Evolutionary conservation across 2,113 vertebrate species (phyloP), one percentile per base, ranked within the genome.

Genomic region (Cyanoderma ruficeps): DNA sequence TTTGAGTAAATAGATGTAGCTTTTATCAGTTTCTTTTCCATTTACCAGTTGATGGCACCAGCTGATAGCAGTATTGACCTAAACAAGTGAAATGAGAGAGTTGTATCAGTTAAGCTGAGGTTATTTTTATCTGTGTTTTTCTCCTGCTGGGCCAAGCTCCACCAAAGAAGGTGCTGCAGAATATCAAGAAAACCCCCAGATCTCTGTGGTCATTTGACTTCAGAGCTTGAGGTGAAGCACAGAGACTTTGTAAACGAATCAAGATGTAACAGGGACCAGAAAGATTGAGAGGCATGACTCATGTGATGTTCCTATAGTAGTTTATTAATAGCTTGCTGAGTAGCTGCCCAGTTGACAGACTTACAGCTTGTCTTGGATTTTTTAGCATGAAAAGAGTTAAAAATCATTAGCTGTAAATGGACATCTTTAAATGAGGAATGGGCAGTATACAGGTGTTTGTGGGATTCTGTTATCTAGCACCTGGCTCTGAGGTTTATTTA

Each of bases 271-370:
- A 70, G 71, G 91, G 86, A 81, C 76, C 86, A 90, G 83, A 76
- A 83, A 20, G 46, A 37, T 13, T 95, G 90, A 74, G 52, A 81
- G 56, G 39, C 39, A 10, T 75, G 88, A 80, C 52, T 96, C 90
- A 78, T 90, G 71, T 94, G 93, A 93, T 96, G 91, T 84, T 89
- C 84, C 53, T 95, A 53, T 87, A 95, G 93, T 79, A 72, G 87
- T 85, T 96, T 94, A 96, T 96, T 94, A 94, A 87, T 96, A 96
- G 82, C 78, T 82, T 87, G 70, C 61, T 3, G 4, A 68, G 44
- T 93, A 64, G 79, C 65, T 95, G 93, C 69, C 69, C 56, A 31
- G 76, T 75, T 95, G 83, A 90, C 83, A 67, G 94, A 80, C 65
- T 86, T 71, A 59, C 0, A 6, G 75, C 44, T 89, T 90, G 79